Conservation (phyloP, 2,797 vertebrate genomes). For the Podargus strigoides region DNA sequence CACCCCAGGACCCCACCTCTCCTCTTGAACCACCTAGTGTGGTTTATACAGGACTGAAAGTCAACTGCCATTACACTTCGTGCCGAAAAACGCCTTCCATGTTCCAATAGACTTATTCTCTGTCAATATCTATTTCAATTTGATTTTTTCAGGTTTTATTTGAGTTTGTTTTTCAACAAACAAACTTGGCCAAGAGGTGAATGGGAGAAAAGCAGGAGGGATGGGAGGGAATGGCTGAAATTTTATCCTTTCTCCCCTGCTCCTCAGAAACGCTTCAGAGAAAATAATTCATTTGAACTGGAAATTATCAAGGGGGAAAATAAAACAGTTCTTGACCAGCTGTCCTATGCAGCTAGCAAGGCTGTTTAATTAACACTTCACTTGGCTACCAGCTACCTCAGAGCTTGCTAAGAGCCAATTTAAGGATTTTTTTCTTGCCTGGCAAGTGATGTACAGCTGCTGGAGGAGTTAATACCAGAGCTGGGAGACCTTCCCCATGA, state of each 20-base stretch:
- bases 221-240: not conserved
- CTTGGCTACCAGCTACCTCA: not conserved
- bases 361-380: not conserved
- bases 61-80: not conserved
- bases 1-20: not conserved
- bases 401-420: not conserved
- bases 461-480: not conserved
- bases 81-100: not conserved
- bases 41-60: not conserved
- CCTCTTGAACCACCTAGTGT: too few species aligned
- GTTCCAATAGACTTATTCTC: accelerated
- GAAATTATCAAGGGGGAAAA: not conserved
- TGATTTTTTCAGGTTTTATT: not conserved
- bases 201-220: not conserved
- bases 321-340: not conserved
- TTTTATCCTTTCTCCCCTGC: not conserved
- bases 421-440: not conserved
- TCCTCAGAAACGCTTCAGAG: not conserved
- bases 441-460: not conserved
- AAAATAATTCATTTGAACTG: not conserved
- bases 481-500: not conserved
- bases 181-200: not conserved
- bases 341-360: not conserved
- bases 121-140: not conserved
- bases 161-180: not conserved